Percentiles rank a stretch among this genome's conserved stretches.
Conservation (phyloP, 2,797 vertebrate species). For the Pseudochirops corinnae region DNA sequence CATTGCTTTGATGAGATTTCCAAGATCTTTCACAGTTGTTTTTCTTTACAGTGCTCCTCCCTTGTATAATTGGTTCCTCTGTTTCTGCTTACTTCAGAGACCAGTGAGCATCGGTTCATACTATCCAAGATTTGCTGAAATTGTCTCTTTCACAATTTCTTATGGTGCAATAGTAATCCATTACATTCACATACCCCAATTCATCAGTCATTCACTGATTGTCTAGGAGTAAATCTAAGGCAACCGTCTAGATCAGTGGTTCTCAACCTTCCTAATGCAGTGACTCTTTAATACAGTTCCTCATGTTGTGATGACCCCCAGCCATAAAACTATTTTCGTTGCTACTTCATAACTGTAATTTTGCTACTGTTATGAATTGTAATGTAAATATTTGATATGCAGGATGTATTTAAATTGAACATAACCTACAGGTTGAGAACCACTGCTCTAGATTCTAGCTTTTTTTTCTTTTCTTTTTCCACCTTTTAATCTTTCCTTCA, state of each 20-base stretch:
- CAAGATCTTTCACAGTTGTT: not conserved
- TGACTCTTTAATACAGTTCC: too few relatives aligned
- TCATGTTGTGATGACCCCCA: too few relatives aligned
- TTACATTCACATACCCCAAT: not conserved
- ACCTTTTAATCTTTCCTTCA: not conserved
- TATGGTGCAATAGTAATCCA: not conserved
- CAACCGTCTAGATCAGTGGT: too few relatives aligned
- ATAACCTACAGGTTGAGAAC: too few relatives aligned
- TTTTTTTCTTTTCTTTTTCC: not conserved
- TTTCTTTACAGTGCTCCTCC: not conserved
- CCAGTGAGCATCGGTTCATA: not conserved
- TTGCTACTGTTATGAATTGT: too few relatives aligned
- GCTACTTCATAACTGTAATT: too few relatives aligned
- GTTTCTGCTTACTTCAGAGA: not conserved
- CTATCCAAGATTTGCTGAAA: not conserved
- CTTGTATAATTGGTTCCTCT: not conserved
- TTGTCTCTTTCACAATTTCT: not conserved
- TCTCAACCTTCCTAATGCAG: too few relatives aligned
- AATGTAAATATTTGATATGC: too few relatives aligned
- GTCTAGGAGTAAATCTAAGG: not conserved
- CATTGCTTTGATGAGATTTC: not conserved
- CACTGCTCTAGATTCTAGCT: too few relatives aligned
- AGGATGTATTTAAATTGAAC: too few relatives aligned
- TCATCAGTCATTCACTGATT: not conserved
- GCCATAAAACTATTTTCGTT: too few relatives aligned